phyloP scores from a whole-genome alignment of 2,888 invertebrate genomes.

The Eumacrocentrus americanus region DNA sequence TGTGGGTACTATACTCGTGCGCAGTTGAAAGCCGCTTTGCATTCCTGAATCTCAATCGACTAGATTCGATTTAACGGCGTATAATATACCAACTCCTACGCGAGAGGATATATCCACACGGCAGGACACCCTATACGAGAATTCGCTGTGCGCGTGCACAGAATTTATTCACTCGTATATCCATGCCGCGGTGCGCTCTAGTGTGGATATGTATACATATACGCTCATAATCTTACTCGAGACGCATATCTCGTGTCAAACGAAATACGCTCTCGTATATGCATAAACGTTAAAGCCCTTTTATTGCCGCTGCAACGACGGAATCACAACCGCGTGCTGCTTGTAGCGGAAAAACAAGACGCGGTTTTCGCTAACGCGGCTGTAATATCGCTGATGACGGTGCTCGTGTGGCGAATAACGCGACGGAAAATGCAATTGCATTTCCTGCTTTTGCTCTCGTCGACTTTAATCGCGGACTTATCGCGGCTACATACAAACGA shows the following conservation, averaged over 20 bases:
- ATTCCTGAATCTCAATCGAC: slow-evolving; percentile 46
- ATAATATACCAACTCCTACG: slow-evolving; percentile 38
- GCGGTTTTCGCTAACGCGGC: neutral
- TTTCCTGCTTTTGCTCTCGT: slow-evolving; percentile 25
- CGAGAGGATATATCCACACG: slow-evolving; percentile 24
- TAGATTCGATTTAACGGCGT: slow-evolving; percentile 38
- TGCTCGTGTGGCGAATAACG: slow-evolving; percentile 15
- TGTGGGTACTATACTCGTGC: neutral
- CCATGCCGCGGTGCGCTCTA: neutral
- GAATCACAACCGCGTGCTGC: no score
- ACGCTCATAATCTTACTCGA: neutral
- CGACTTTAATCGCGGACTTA: slow-evolving; percentile 4
- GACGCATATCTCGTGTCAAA: neutral
- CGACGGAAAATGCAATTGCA: slow-evolving; percentile 25
- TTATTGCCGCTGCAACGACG: neutral
- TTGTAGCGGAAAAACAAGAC: neutral
- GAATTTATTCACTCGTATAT: slow-evolving; percentile 32
- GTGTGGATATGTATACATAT: no score
- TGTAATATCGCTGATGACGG: no score
- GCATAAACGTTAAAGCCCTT: neutral
- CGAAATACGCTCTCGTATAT: neutral
- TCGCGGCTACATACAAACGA: neutral
- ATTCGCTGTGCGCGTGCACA: slow-evolving; percentile 24
- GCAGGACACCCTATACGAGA: slow-evolving; percentile 28
- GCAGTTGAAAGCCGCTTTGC: slow-evolving; percentile 35